Conservation (phyloP, 1,140 invertebrate species). For the Cephus cinctus region DNA sequence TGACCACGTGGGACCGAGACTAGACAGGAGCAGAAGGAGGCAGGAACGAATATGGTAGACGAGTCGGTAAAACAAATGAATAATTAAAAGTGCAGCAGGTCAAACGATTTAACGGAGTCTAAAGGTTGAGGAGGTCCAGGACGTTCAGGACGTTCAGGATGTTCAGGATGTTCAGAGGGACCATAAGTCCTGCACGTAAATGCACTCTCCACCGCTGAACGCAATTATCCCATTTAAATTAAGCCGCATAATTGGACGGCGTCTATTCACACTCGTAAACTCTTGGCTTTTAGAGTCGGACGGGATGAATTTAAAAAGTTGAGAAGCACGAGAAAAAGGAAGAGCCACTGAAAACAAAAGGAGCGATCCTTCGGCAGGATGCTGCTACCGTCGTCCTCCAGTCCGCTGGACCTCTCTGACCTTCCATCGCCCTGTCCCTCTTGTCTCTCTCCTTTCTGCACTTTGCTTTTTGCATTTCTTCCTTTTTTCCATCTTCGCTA, state of each 20-base stretch:
- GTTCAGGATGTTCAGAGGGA: too few species aligned
- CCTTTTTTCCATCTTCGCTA: slow-evolving; percentile 15
- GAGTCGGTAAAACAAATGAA: too few species aligned
- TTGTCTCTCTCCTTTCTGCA: slow-evolving; percentile 11
- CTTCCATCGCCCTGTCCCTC: slow-evolving; percentile 1
- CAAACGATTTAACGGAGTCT: too few species aligned
- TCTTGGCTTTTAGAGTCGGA: background rate
- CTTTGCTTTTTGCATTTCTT: slow-evolving; percentile 36
- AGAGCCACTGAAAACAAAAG: slow-evolving; percentile 1
- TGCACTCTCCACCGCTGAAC: background rate
- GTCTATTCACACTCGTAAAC: slow-evolving; percentile 12
- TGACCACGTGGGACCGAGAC: too few species aligned
- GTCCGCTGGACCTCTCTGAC: background rate
- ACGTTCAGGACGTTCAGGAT: too few species aligned
- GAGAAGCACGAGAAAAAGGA: background rate
- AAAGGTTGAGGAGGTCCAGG: background rate
- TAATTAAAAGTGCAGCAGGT: too few species aligned
- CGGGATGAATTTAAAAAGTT: background rate
- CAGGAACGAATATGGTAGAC: too few species aligned
- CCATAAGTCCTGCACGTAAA: too few species aligned
- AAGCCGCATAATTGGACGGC: slow-evolving; percentile 12
- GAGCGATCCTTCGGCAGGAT: background rate
- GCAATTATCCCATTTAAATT: slow-evolving; percentile 12
- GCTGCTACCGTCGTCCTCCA: background rate
- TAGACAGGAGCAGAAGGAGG: too few species aligned